Conservation (phyloP, 1,140 invertebrate genomes). For the Plectus sambesii region DNA sequence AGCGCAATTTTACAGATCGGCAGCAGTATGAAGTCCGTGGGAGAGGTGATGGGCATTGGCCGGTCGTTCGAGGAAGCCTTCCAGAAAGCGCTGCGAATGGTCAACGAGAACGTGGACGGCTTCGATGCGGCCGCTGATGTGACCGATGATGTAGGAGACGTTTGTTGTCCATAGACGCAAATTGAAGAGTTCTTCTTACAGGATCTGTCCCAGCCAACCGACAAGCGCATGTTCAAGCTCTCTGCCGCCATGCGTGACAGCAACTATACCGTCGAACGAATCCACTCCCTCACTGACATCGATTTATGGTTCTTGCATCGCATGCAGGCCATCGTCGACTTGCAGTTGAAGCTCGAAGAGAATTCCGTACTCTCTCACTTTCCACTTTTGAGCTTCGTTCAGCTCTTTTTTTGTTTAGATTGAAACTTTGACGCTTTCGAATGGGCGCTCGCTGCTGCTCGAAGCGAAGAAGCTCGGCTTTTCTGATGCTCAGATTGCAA, state of each 20-base stretch:
- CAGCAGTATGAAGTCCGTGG: slow-evolving; percentile 97
- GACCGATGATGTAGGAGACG: slow-evolving; percentile 56
- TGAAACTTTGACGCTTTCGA: slow-evolving; percentile 47
- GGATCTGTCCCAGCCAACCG: slow-evolving; percentile 77
- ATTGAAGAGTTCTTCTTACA: too few species aligned
- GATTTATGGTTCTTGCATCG: slow-evolving; percentile 90
- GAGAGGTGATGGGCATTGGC: slow-evolving; percentile 96
- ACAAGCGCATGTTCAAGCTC: slow-evolving; percentile 85
- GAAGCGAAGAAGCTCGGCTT: slow-evolving; percentile 86
- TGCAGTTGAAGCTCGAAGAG: slow-evolving; percentile 53
- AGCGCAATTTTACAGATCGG: slow-evolving; percentile 61
- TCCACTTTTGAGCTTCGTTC: too few species aligned
- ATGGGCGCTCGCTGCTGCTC: slow-evolving; percentile 59
- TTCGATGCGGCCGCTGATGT: slow-evolving; percentile 73
- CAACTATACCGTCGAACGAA: slow-evolving; percentile 61
- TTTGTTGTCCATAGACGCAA: too few species aligned
- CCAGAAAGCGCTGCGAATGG: slow-evolving; percentile 93
- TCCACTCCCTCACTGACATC: slow-evolving; percentile 86
- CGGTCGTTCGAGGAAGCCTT: slow-evolving; percentile 93
- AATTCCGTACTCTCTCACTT: too few species aligned
- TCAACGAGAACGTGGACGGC: slow-evolving; percentile 77
- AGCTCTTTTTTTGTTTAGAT: not conserved
- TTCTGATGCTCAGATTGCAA: slow-evolving; percentile 90
- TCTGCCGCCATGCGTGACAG: slow-evolving; percentile 75
- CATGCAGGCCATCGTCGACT: slow-evolving; percentile 75